A percentile compares a stretch with the other conserved stretches of the same genome.
These are phyloP conservation scores for Amblyjoppa proteus DNA, from an alignment of 2,888 invertebrate species.

Conservation along the genomic window DNA sequence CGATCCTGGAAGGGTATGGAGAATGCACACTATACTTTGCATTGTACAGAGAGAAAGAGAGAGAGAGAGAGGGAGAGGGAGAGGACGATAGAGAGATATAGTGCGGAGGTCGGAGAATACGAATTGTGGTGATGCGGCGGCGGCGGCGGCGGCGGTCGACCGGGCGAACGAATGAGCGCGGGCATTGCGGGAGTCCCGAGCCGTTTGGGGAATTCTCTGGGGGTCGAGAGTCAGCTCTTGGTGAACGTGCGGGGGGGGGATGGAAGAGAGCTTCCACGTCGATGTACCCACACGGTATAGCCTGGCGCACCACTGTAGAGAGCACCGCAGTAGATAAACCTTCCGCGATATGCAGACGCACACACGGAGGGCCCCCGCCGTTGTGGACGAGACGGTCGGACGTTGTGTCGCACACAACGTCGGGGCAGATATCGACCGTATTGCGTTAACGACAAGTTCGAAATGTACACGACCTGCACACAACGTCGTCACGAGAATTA, in stretches of 20 bases:
- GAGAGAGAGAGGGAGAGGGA: neutral
- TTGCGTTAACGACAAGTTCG: conserved; percentile 42
- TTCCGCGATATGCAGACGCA: conserved; percentile 23
- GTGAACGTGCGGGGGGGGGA: conserved; percentile 53
- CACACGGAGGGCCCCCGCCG: neutral
- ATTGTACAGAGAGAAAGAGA: neutral
- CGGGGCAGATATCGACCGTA: conserved; percentile 38
- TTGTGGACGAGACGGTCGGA: conserved; percentile 6
- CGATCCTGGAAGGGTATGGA: conserved; percentile 43
- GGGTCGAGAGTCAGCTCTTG: conserved; percentile 64
- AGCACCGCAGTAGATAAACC: conserved; percentile 40
- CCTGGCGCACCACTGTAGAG: neutral
- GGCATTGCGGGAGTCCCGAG: conserved; percentile 54
- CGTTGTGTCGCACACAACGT: conserved; percentile 28
- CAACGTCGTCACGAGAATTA: conserved; percentile 13
- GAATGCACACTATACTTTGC: conserved; percentile 40
- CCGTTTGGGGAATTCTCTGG: conserved; percentile 67
- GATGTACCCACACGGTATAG: conserved; percentile 42
- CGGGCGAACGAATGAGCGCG: conserved; percentile 37
- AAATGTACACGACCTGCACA: neutral
- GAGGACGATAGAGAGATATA: conserved; percentile 24
- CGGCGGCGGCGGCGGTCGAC: conserved; percentile 57
- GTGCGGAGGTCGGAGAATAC: conserved; percentile 59
- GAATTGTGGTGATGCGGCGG: conserved; percentile 72
- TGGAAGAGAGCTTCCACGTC: conserved; percentile 49